phyloP scores from a whole-genome alignment of 2,888 invertebrate species.

The Lampropteryx suffumata region DNA sequence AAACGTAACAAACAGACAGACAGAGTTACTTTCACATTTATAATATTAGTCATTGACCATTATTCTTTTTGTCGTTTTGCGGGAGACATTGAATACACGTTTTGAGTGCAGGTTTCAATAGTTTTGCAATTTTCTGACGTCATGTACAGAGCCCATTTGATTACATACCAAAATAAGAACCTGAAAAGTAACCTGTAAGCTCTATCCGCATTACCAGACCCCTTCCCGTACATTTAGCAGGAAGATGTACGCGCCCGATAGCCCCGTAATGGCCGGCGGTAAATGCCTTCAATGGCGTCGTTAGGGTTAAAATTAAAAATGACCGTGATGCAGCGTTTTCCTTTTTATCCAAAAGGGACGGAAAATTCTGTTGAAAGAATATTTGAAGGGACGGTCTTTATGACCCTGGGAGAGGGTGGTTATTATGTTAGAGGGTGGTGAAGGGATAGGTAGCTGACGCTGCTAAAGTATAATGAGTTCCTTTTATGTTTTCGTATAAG shows the following conservation, averaged over 20 bases:
- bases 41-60: too few relatives aligned
- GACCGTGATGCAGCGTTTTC: constrained; percentile 78
- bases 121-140: not conserved
- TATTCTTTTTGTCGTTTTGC: too few relatives aligned
- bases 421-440: constrained; percentile 64
- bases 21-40: too few relatives aligned
- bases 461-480: constrained; percentile 71
- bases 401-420: constrained; percentile 65
- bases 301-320: constrained; percentile 80
- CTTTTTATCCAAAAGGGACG: constrained; percentile 73
- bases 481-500: constrained; percentile 59
- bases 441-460: constrained; percentile 62
- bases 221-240: constrained; percentile 66
- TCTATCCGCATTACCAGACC: constrained; percentile 24
- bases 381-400: constrained; percentile 70
- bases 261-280: constrained; percentile 67
- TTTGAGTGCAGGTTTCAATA: too few relatives aligned
- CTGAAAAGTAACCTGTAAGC: constrained; percentile 11
- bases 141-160: not conserved
- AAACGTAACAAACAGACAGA: too few relatives aligned
- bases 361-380: constrained; percentile 74
- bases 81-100: too few relatives aligned
- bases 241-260: constrained; percentile 71
- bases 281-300: constrained; percentile 77
- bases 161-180: constrained; percentile 17